phyloP scores from a whole-genome alignment of 2,797 vertebrate genomes.

The Pseudochromis fuscus region DNA sequence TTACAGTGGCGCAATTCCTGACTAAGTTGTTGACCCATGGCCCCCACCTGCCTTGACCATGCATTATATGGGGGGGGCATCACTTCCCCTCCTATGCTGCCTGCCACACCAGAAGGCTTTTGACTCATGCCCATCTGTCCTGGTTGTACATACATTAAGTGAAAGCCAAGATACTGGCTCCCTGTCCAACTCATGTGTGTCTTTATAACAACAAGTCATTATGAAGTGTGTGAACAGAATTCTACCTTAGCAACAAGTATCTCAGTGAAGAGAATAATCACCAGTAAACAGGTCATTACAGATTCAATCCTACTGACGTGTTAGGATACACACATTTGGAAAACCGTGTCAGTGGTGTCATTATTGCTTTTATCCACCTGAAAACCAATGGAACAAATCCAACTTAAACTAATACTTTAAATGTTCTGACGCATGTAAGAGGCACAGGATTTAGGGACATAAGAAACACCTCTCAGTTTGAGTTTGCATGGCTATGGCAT shows the following conservation, averaged over 20 bases:
- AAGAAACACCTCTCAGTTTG: conserved; percentile 41
- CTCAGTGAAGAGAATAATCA: conserved; percentile 20
- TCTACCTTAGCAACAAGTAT: conserved; percentile 67
- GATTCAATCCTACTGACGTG: not conserved
- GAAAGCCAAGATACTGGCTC: conserved; percentile 80
- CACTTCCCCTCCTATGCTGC: conserved; percentile 72
- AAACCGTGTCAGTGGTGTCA: conserved; percentile 8
- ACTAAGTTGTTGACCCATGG: conserved; percentile 86
- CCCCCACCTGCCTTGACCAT: conserved; percentile 84
- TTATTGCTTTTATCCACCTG: not conserved
- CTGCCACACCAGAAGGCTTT: conserved; percentile 86
- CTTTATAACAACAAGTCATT: conserved; percentile 58
- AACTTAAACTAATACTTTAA: conserved; percentile 13
- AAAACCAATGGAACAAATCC: conserved; percentile 6
- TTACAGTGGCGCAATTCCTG: conserved; percentile 82
- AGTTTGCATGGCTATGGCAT: conserved; percentile 61
- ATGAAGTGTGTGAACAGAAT: conserved; percentile 60
- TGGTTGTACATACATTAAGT: conserved; percentile 81
- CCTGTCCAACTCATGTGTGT: conserved; percentile 68
- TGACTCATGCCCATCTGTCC: conserved; percentile 90
- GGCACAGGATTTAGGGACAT: conserved; percentile 17
- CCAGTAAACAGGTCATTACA: conserved; percentile 30
- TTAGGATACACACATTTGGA: conserved; percentile 14
- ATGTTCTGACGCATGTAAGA: conserved; percentile 40
- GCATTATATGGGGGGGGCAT: conserved; percentile 72